phyloP scores from a whole-genome alignment of 2,113 vertebrate species.

The Chaetops frenatus region DNA sequence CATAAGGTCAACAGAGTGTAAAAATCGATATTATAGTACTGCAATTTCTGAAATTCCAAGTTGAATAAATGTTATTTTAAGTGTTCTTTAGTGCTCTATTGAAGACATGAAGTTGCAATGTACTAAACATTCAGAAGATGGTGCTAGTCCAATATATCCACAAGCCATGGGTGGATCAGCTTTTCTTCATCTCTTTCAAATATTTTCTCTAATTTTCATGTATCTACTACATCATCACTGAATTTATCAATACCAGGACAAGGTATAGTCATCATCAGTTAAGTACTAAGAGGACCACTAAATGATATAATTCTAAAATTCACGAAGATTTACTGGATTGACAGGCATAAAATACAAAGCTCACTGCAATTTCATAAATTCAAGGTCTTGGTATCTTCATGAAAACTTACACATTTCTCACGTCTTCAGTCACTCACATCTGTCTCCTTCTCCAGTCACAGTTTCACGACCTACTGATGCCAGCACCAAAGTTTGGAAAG shows the following conservation, averaged over 20 bases:
- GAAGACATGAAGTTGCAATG: slow-evolving; percentile 25
- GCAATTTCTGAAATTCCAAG: neutral
- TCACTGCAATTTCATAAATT: neutral
- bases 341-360: neutral
- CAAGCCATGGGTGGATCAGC: neutral
- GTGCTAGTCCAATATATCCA: slow-evolving; percentile 43
- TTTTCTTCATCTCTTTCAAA: neutral
- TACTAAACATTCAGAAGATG: slow-evolving; percentile 61
- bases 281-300: neutral
- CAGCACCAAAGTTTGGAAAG: neutral
- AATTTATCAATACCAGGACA: neutral
- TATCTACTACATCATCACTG: neutral
- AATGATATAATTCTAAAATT: neutral
- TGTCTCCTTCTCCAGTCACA: neutral
- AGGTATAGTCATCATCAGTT: neutral
- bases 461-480: neutral
- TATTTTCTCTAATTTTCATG: neutral
- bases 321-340: neutral
- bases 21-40: neutral
- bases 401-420: neutral
- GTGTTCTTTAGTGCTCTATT: neutral
- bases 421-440: neutral
- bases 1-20: neutral
- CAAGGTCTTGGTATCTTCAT: neutral
- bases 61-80: neutral